A percentile compares a stretch with the other conserved stretches of the same genome.
These are phyloP conservation scores for Mylabris sibirica DNA, from an alignment of 2,888 invertebrate genomes.

Conservation along the genomic window DNA sequence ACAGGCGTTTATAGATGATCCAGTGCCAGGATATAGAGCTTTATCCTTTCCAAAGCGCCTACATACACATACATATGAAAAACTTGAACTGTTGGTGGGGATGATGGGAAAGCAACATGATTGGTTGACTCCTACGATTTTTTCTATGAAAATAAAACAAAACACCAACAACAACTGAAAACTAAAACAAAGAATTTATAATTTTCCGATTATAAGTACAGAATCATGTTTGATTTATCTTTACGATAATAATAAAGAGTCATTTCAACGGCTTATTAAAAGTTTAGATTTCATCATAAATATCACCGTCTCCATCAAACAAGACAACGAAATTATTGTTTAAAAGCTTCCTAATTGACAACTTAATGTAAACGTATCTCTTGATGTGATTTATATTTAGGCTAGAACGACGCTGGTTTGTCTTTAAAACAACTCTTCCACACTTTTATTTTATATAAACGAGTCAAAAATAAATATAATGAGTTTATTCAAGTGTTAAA, in stretches of 20 bases:
- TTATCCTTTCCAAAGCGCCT: conserved; percentile 50
- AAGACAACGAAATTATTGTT: not conserved
- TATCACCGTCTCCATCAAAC: too few relatives aligned
- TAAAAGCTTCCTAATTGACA: conserved; percentile 2
- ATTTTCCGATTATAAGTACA: conserved; percentile 4
- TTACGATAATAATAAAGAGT: not conserved
- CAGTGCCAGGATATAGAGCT: conserved; percentile 48
- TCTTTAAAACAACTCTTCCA: too few relatives aligned
- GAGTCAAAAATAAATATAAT: too few relatives aligned
- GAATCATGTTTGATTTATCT: not conserved
- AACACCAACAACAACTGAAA: conserved; percentile 17
- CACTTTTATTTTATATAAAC: too few relatives aligned
- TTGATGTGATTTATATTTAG: not conserved
- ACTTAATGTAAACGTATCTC: not conserved
- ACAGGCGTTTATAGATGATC: conserved; percentile 47
- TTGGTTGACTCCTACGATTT: conserved; percentile 30
- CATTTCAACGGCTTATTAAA: conserved; percentile 20
- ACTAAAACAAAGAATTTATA: conserved; percentile 24
- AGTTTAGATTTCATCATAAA: conserved; percentile 20
- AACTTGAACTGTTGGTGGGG: conserved; percentile 26
- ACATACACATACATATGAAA: conserved; percentile 35
- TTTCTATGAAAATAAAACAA: too few relatives aligned
- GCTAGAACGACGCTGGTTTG: too few relatives aligned
- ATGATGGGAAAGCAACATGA: conserved; percentile 6
- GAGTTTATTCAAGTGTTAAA: too few relatives aligned